Conservation (phyloP, 2,888 invertebrate species). For the Drosophila flavopinicola region DNA sequence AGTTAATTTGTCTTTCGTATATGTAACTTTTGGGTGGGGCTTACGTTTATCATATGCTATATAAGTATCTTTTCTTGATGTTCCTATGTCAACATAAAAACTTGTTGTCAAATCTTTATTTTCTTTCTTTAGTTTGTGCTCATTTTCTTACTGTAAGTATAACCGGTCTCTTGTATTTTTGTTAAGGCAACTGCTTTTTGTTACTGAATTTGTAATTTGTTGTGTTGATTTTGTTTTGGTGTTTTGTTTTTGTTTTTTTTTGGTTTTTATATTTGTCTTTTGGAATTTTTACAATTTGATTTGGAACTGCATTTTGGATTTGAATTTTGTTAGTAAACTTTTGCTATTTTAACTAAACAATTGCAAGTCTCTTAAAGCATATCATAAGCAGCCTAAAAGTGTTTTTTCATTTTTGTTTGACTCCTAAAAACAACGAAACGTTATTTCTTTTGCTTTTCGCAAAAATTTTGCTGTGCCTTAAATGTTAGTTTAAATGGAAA, state of each 20-base stretch:
- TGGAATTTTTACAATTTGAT: slow-evolving; percentile 51
- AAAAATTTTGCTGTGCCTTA: slow-evolving; percentile 71
- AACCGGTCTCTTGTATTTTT: slow-evolving; percentile 73
- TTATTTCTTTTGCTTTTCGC: slow-evolving; percentile 44
- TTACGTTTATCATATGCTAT: slow-evolving; percentile 70
- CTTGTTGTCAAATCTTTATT: slow-evolving; percentile 61
- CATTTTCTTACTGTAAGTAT: slow-evolving; percentile 68
- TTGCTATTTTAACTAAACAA: slow-evolving; percentile 46
- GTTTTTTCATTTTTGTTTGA: slow-evolving; percentile 55
- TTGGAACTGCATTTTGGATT: slow-evolving; percentile 57
- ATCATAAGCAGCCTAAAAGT: slow-evolving; percentile 65
- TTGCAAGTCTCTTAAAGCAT: slow-evolving; percentile 48
- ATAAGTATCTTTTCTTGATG: slow-evolving; percentile 46
- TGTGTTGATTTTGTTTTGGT: slow-evolving; percentile 55
- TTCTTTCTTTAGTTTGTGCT: slow-evolving; percentile 42
- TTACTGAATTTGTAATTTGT: slow-evolving; percentile 70
- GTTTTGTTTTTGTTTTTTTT: slow-evolving; percentile 32
- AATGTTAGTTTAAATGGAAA: slow-evolving; percentile 55
- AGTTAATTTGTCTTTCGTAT: slow-evolving; percentile 36
- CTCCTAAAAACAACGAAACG: slow-evolving; percentile 83
- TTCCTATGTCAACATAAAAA: slow-evolving; percentile 63
- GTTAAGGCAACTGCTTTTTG: slow-evolving; percentile 83
- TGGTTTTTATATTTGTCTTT: slow-evolving; percentile 47
- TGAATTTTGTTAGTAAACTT: slow-evolving; percentile 48
- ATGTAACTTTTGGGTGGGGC: slow-evolving; percentile 76